Conservation (phyloP, 2,113 vertebrate species). For the Agapornis roseicollis region DNA sequence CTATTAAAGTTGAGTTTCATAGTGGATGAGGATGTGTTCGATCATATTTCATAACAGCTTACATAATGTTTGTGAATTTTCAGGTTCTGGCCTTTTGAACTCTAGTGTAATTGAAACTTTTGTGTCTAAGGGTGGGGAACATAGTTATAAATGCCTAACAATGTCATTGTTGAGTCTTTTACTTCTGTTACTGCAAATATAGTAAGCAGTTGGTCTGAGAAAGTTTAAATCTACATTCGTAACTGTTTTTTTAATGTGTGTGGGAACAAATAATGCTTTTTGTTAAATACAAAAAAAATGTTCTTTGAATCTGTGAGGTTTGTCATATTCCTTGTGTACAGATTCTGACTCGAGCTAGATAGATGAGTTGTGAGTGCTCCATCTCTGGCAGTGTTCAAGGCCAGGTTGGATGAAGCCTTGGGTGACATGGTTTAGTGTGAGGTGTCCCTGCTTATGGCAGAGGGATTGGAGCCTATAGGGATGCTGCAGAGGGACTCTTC, state of each 20-base stretch:
- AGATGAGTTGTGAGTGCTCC: too few relatives aligned
- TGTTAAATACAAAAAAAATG: neutral
- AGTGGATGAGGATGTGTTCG: neutral
- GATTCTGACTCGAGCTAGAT: neutral
- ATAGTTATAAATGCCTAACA: neutral
- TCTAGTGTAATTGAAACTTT: neutral
- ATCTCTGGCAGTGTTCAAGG: too few relatives aligned
- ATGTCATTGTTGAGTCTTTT: neutral
- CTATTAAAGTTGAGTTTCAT: neutral
- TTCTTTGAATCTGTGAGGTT: neutral
- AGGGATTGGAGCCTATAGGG: too few relatives aligned
- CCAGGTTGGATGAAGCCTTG: too few relatives aligned
- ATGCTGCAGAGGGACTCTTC: too few relatives aligned
- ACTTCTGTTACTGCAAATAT: neutral
- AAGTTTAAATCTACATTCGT: neutral
- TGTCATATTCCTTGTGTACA: fast-evolving
- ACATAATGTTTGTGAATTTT: neutral
- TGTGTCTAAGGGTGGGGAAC: neutral
- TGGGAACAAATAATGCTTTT: neutral
- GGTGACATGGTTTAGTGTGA: too few relatives aligned
- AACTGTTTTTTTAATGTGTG: fast-evolving
- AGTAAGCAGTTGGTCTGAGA: neutral
- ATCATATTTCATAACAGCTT: neutral
- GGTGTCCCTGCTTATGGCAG: too few relatives aligned
- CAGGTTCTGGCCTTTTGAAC: neutral